phyloP scores from a whole-genome alignment of 2,888 invertebrate species.

The Smittia sp. region DNA sequence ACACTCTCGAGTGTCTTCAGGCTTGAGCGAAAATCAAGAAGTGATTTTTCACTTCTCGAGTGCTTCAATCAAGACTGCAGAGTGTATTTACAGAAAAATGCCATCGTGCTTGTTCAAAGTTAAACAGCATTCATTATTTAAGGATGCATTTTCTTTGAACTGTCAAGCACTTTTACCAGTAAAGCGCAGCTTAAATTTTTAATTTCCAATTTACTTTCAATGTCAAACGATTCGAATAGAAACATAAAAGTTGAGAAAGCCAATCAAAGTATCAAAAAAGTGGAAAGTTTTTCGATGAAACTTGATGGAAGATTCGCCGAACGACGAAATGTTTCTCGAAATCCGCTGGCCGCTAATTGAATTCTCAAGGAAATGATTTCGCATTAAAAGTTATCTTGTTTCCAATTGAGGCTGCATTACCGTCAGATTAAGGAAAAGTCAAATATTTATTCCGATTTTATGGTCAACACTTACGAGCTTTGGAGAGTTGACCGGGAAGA shows the following conservation, averaged over 20 bases:
- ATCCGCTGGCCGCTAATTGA: neutral
- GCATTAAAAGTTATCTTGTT: neutral
- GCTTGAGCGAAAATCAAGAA: neutral
- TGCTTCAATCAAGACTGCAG: neutral
- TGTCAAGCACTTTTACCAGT: constrained; percentile 1
- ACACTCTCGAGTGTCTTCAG: too few species aligned
- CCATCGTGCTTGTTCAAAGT: neutral
- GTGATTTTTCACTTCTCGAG: neutral
- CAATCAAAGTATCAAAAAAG: neutral
- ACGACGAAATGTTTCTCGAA: neutral
- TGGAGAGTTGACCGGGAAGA: neutral
- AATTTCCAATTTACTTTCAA: constrained; percentile 3
- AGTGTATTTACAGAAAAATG: neutral
- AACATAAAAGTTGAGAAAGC: neutral
- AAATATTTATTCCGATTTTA: neutral
- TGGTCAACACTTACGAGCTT: neutral
- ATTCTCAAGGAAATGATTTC: neutral
- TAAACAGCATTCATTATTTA: neutral
- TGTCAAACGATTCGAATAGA: neutral
- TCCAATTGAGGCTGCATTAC: constrained; percentile 6
- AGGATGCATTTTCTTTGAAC: neutral
- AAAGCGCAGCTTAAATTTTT: constrained; percentile 16
- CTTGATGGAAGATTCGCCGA: neutral
- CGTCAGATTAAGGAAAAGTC: constrained; percentile 28
- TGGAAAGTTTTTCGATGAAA: neutral